These are phyloP conservation scores for Athalia circularis DNA, from an alignment of 2,888 invertebrate species.

Conservation along the genomic window DNA sequence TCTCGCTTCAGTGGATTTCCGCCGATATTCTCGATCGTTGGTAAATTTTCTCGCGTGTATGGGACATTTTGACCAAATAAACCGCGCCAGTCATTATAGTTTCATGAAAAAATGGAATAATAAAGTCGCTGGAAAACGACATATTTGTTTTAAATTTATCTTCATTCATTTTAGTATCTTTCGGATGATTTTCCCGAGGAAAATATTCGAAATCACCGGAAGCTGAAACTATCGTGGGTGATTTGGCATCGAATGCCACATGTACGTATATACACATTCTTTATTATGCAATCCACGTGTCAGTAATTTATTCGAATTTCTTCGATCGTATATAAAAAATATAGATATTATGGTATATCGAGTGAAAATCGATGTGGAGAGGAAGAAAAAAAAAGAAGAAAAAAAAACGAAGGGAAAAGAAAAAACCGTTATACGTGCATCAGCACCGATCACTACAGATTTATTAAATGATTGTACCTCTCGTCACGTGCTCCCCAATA, in stretches of 20 bases:
- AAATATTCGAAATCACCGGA: background rate
- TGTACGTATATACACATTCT: background rate
- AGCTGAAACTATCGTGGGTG: background rate
- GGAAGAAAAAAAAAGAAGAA: constrained; percentile 2
- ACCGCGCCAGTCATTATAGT: too few relatives aligned
- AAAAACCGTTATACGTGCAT: background rate
- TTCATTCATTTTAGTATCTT: too few relatives aligned
- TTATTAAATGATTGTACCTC: constrained; percentile 25
- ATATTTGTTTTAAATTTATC: too few relatives aligned
- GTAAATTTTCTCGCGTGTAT: too few relatives aligned
- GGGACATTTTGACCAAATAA: too few relatives aligned
- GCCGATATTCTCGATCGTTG: too few relatives aligned
- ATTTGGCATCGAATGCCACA: background rate
- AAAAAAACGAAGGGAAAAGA: background rate
- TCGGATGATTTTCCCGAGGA: too few relatives aligned
- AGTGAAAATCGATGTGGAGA: background rate
- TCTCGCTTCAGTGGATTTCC: too few relatives aligned
- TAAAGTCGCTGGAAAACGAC: too few relatives aligned
- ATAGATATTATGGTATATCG: constrained; percentile 20
- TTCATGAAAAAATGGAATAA: too few relatives aligned
- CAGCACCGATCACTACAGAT: constrained; percentile 30
- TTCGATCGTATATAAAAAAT: constrained; percentile 1
- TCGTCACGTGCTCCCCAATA: constrained; percentile 36
- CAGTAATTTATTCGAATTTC: constrained; percentile 9
- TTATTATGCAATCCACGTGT: background rate